These are phyloP conservation scores for Panagrolaimus sp. DNA, from an alignment of 1,140 invertebrate species.

Conservation along the genomic window DNA sequence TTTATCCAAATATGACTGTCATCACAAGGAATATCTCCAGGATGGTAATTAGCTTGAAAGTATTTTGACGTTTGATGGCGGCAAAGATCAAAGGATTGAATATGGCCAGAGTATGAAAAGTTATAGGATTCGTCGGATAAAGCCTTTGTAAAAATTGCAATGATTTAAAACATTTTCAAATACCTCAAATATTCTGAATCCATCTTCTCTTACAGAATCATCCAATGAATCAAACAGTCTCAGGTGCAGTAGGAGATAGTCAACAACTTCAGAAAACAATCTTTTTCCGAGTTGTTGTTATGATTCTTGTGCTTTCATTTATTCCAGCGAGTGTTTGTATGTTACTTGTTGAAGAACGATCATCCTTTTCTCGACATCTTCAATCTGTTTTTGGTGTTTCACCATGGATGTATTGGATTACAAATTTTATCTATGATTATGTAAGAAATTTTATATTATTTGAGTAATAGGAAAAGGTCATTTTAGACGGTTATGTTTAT, in stretches of 20 bases:
- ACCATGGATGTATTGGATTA: constrained; percentile 64
- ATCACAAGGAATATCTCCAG: too few species aligned
- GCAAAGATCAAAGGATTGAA: too few species aligned
- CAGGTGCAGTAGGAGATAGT: constrained; percentile 22
- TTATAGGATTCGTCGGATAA: too few species aligned
- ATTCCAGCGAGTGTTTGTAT: constrained; percentile 69
- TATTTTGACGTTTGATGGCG: too few species aligned
- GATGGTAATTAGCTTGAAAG: too few species aligned
- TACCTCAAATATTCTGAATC: too few species aligned
- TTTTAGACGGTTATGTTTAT: constrained; percentile 15
- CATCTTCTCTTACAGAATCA: constrained; percentile 62
- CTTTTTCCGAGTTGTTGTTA: constrained; percentile 48
- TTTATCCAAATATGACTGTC: too few species aligned
- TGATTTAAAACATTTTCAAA: too few species aligned
- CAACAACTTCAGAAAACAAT: constrained; percentile 36
- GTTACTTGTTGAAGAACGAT: constrained; percentile 67
- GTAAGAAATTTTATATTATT: constrained; percentile 52
- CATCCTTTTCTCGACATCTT: constrained; percentile 67
- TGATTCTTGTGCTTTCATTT: constrained; percentile 65
- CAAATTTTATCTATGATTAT: constrained; percentile 67
- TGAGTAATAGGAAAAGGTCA: neutral
- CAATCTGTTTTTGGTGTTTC: constrained; percentile 67
- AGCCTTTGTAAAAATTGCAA: too few species aligned
- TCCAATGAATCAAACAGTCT: constrained; percentile 66
- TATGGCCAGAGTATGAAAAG: too few species aligned